Evolutionary conservation across 2,888 invertebrate genomes (phyloP).

Genomic region (Chamaedrilus cognettii): DNA sequence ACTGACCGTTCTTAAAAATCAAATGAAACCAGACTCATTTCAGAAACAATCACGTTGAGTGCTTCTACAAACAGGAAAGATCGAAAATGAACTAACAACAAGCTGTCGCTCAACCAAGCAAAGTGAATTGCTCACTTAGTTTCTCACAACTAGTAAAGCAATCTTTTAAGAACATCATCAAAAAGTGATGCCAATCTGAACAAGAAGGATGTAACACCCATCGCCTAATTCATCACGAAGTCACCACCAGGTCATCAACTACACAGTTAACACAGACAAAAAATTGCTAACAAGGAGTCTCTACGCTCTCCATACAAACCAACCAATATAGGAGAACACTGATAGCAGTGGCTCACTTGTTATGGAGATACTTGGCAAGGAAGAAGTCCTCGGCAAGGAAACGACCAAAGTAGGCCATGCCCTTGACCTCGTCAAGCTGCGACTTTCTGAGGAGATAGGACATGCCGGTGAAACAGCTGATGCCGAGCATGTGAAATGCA

Average conservation of each 20-base stretch:
- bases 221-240: background rate
- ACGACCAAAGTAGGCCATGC: conserved; percentile 53
- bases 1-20: too few species aligned
- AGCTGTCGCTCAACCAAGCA: too few species aligned
- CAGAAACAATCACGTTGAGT: too few species aligned
- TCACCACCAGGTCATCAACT: background rate
- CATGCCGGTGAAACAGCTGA: conserved; percentile 57
- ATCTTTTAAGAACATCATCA: too few species aligned
- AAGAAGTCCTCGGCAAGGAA: conserved; percentile 59
- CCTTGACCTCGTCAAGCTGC: conserved; percentile 52
- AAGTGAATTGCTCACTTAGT: too few species aligned
- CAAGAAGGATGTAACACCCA: background rate
- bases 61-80: too few species aligned
- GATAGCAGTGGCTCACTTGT: conserved; percentile 43
- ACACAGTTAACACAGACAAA: background rate
- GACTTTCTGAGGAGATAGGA: conserved; percentile 56
- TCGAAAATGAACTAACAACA: too few species aligned
- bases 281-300: too few species aligned
- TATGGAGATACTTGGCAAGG: conserved; percentile 52
- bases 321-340: background rate
- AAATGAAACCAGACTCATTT: too few species aligned
- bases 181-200: too few species aligned
- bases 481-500: conserved; percentile 51
- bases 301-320: too few species aligned
- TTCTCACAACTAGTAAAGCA: too few species aligned